phyloP scores from a whole-genome alignment of 2,113 vertebrate species.

The Microcebus ravelobensis region DNA sequence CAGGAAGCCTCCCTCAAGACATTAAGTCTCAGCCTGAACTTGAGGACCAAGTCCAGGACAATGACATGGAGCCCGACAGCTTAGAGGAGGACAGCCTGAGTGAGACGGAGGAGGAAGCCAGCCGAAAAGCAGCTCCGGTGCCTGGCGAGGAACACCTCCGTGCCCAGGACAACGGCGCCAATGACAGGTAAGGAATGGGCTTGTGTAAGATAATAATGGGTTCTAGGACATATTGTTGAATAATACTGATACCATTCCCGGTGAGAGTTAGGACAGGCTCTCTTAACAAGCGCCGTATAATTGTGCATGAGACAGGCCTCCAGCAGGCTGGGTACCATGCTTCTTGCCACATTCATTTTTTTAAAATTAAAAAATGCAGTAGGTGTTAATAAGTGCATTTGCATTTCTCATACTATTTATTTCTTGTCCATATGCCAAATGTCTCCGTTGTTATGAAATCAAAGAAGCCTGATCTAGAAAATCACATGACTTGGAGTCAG shows the following conservation, averaged over 20 bases:
- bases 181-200: conserved; percentile 51
- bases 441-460: not conserved
- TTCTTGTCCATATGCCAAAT: not conserved
- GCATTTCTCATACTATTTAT: not conserved
- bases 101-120: conserved; percentile 54
- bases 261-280: not conserved
- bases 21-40: conserved; percentile 72
- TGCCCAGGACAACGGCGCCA: accelerated
- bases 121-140: not conserved
- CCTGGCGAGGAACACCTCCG: not conserved
- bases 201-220: not conserved
- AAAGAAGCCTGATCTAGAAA: not conserved
- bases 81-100: conserved; percentile 77
- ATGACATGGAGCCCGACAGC: conserved; percentile 65
- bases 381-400: not conserved
- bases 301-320: not conserved
- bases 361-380: not conserved
- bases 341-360: not conserved
- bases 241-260: not conserved
- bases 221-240: not conserved
- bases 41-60: conserved; percentile 38
- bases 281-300: not conserved
- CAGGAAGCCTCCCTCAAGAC: conserved; percentile 82
- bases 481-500: not conserved
- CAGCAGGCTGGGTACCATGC: not conserved